Base-by-base conservation (phyloP, 1,140 invertebrate species). In the Trypoxylus dichotomus region DNA sequence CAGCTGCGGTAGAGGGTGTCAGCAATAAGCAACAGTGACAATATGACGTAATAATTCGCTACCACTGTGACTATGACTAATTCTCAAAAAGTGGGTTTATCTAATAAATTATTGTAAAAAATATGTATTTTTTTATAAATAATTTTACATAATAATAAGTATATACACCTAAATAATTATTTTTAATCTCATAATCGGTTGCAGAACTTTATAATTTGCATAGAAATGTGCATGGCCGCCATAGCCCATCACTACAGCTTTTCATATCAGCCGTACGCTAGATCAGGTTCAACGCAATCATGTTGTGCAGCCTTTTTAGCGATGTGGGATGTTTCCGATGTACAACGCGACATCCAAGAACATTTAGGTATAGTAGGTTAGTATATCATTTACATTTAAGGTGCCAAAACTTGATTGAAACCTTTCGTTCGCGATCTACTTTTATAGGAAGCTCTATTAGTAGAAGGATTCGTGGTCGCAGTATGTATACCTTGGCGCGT, bases 221-320 rank as follows among this genome's bases (percentile, higher is more conserved):
- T 98, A 83, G 97, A 99, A 88, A 99, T 99, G 97, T 98, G 98
- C 85, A 85, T 98, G 80, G 97, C 97, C 10, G 95, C 97, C 0
- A 91, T 98, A 13, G 97, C 96, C 2, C 97, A 98, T 88, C 95
- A 97, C 84, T 98, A 95, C 86, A 96, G 95, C 79, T 99, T 98
- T 85, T 96, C 96, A 27, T 94, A 97, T 86, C 92, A 94, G 85
- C 94, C 95, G 11, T 99, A 94, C 85, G 89, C 94, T 21, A 89
- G 90, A 11, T 83, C 86, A 0, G 84, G 84, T 37, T 86, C 88
- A 41, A 82, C 86, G 13, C 87, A 88, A 15, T 88, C 88, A 0
- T 92, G 91, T 84, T 89, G 90, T 74, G 89, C 88, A 11, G 90
- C 91, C 0, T 92, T 92, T 83, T 82, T 91, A 77, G 93, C 94